Evolutionary conservation across 2,797 vertebrate genomes (phyloP), one percentile per base, ranked within the genome.

Genomic region (Phataginus tetradactyla): DNA sequence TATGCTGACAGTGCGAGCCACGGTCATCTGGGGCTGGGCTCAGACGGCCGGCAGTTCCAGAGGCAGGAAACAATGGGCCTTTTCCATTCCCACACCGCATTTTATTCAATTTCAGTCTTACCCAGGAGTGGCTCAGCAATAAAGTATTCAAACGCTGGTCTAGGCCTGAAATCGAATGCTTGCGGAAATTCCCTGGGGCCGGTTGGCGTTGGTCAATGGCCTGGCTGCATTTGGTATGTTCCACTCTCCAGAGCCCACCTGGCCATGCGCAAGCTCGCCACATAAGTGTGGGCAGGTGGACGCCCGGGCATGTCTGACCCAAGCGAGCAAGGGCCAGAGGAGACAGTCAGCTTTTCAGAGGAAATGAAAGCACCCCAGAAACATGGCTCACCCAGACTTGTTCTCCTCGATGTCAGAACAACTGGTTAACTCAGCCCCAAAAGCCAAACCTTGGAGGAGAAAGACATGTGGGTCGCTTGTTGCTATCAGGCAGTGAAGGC

Each of bases 251-350:
- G 18, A 94, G 64, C 71, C 86, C 72, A 69, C 1, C n/a, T 1
- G 20, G 3, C 55, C 39, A 7, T 45, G 51, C 13, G 2, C 3
- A 13, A 9, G 34, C 25, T 61, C 10, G 49, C 75, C 80, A 42
- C 29, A n/a, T 8, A 2, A 0, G n/a, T 32, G 18, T 1, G 2
- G 55, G 45, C 0, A 0, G 6, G 23, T 27, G 1, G 13, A 45
- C 34, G 39, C 87, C 66, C 18, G 55, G 8, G n/a, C 3, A 6
- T 45, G 34, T 75, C 37, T 45, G 49, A 71, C 1, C 32, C 23
- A 18, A 23, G 32, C 51, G n/a, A 34, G 45, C 53, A 39, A 32
- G 29, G 27, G 42, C 75, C 7, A 12, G 37, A 8, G 15, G 1
- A 17, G 15, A 5, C 17, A 4, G 8, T 0, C 1, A 34, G 0